Percentiles rank a stretch among this genome's conserved stretches.
These are phyloP conservation scores for Drosophila tsacasi DNA, from an alignment of 1,140 invertebrate species.

Conservation along the genomic window DNA sequence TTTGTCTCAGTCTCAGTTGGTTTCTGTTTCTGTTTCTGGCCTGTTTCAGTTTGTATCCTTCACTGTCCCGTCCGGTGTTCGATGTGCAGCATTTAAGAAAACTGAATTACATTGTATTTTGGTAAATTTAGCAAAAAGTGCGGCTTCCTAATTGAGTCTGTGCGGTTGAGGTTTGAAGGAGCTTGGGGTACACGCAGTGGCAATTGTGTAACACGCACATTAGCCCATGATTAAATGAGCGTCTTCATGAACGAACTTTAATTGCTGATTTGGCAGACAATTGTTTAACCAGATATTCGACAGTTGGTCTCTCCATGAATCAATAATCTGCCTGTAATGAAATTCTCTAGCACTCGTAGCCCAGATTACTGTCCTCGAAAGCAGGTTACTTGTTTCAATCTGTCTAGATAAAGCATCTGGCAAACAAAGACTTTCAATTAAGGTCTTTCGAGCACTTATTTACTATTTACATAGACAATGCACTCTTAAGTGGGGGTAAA, in stretches of 20 bases:
- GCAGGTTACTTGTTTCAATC: neutral
- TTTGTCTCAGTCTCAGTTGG: constrained; percentile 16
- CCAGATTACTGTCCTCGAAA: neutral
- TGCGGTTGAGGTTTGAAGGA: constrained; percentile 12
- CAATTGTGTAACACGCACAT: constrained; percentile 28
- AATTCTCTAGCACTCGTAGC: neutral
- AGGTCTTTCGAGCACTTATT: constrained; percentile 12
- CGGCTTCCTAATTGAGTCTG: constrained; percentile 59
- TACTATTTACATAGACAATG: constrained; percentile 22
- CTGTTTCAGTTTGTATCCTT: constrained; percentile 22
- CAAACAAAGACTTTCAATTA: constrained; percentile 30
- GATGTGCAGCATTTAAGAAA: constrained; percentile 57
- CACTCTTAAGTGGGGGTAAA: neutral
- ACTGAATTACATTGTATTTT: constrained; percentile 76
- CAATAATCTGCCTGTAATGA: constrained; percentile 11
- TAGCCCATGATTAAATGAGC: constrained; percentile 36
- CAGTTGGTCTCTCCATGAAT: neutral
- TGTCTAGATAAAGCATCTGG: neutral
- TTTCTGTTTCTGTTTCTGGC: constrained; percentile 15
- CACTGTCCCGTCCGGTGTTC: constrained; percentile 23
- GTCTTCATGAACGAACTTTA: constrained; percentile 2
- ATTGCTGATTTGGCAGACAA: constrained; percentile 16
- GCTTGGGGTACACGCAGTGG: constrained; percentile 47
- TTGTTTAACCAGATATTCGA: constrained; percentile 5
- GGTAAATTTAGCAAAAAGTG: constrained; percentile 59